These are phyloP conservation scores for Argyrosomus japonicus DNA, from an alignment of 2,113 vertebrate species.

Conservation along the genomic window DNA sequence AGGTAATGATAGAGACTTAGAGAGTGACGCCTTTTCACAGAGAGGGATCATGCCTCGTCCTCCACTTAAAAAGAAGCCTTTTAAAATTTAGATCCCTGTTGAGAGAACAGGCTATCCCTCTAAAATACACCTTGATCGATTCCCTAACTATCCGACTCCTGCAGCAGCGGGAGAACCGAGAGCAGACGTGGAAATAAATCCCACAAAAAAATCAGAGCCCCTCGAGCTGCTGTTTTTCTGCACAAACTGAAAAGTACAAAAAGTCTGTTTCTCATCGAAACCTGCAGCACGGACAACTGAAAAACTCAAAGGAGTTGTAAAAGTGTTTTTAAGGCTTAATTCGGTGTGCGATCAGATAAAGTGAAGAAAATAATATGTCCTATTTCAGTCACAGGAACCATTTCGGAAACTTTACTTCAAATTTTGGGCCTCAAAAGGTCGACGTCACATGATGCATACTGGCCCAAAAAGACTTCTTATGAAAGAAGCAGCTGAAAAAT, in stretches of 20 bases:
- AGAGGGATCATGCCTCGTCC: conserved; percentile 63
- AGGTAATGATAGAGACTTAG: conserved; percentile 75
- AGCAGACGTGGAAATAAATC: conserved; percentile 46
- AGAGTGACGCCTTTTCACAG: conserved; percentile 63
- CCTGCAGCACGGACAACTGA: background rate
- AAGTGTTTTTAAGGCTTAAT: background rate
- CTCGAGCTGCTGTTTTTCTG: conserved; percentile 13
- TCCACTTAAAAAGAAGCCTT: conserved; percentile 73
- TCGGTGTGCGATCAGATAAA: background rate
- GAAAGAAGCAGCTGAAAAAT: too few species aligned
- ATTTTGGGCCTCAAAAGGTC: too few species aligned
- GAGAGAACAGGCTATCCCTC: conserved; percentile 60
- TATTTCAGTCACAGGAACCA: background rate
- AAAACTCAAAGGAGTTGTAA: background rate
- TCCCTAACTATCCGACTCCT: conserved; percentile 46
- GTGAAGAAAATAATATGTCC: too few species aligned
- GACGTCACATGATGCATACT: too few species aligned
- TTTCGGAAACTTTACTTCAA: background rate
- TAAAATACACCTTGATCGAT: conserved; percentile 70
- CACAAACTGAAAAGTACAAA: background rate
- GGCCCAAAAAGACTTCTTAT: too few species aligned
- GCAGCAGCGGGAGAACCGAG: conserved; percentile 37
- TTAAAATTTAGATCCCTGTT: conserved; percentile 73
- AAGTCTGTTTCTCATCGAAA: background rate
- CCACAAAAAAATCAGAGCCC: conserved; percentile 17